Conservation (phyloP, 2,888 invertebrate species). For the Lithophane ornitopus region DNA sequence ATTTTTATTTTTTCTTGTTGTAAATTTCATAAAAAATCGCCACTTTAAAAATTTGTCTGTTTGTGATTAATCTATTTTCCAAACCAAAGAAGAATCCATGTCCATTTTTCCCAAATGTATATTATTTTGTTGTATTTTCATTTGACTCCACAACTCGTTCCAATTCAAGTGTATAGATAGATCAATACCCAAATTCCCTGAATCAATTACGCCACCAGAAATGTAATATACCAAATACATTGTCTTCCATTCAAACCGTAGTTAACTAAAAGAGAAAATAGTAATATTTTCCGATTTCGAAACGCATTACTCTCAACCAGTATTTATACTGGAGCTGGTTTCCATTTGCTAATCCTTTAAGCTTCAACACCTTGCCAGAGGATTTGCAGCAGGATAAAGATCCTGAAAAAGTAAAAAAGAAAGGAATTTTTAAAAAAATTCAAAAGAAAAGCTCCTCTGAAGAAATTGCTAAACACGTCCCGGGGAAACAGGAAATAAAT, state of each 20-base stretch:
- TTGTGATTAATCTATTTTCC: background rate
- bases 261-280: background rate
- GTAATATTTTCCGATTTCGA: slow-evolving; percentile 25
- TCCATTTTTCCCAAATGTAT: background rate
- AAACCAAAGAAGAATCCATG: background rate
- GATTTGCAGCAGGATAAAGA: slow-evolving; percentile 45
- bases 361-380: slow-evolving; percentile 54
- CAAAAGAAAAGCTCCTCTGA: slow-evolving; percentile 65
- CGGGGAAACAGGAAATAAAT: slow-evolving; percentile 71
- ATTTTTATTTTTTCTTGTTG: no score
- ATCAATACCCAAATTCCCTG: background rate
- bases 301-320: slow-evolving; percentile 20
- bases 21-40: background rate
- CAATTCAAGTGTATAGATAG: background rate
- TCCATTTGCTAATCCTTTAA: slow-evolving; percentile 60
- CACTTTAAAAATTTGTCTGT: background rate
- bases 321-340: slow-evolving; percentile 30
- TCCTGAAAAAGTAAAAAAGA: slow-evolving; percentile 47
- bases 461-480: slow-evolving; percentile 71
- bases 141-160: no score
- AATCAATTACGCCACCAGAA: background rate
- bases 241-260: background rate
- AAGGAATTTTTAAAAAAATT: slow-evolving; percentile 29
- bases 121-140: background rate
- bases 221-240: background rate